Conservation (phyloP, 1,140 invertebrate genomes). For the Euschistus heros region DNA sequence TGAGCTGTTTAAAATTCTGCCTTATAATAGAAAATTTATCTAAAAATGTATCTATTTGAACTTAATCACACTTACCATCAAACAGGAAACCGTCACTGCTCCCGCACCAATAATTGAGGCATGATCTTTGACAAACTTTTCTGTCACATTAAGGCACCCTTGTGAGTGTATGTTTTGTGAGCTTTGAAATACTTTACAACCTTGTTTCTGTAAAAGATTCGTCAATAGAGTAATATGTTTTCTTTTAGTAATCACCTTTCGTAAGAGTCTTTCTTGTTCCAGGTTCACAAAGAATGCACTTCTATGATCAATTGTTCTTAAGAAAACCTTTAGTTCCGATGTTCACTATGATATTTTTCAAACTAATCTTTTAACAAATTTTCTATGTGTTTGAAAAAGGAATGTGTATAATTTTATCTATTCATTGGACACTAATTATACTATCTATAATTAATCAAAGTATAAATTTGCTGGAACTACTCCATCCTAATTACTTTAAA, state of each 20-base stretch:
- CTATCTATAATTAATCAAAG: too few species aligned
- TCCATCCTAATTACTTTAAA: too few species aligned
- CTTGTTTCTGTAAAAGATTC: constrained; percentile 41
- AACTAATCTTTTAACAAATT: too few species aligned
- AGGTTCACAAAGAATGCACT: not conserved
- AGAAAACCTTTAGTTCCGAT: too few species aligned
- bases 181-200: constrained; percentile 48
- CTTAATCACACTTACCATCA: not conserved
- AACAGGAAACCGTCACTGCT: constrained; percentile 37
- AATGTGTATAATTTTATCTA: too few species aligned
- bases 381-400: too few species aligned
- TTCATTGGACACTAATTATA: too few species aligned
- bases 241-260: not conserved
- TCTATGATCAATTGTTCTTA: not conserved
- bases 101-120: constrained; percentile 66
- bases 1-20: too few species aligned
- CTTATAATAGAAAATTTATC: too few species aligned
- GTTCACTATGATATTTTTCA: too few species aligned
- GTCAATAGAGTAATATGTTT: not conserved
- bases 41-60: too few species aligned
- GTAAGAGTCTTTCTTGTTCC: not conserved
- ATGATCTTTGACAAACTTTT: constrained; percentile 59
- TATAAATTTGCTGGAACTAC: too few species aligned
- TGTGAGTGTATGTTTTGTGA: constrained; percentile 52
- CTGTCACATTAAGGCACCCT: constrained; percentile 60